Evolutionary conservation across 2,888 invertebrate species (phyloP).

Genomic region (Petrophora chlorosata): DNA sequence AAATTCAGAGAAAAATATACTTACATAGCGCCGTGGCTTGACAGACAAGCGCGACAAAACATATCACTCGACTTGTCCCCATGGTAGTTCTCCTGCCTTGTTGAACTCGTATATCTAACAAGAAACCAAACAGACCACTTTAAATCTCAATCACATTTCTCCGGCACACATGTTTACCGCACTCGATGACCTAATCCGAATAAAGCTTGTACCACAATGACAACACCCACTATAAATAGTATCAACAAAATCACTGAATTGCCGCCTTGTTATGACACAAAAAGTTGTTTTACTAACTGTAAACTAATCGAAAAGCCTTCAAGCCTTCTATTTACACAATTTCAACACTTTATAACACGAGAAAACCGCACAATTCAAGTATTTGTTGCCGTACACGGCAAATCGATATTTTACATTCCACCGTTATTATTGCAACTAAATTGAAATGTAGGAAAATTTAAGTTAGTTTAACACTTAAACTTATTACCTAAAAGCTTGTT

Average conservation of each 20-base stretch:
- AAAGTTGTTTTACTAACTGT: conserved; percentile 43
- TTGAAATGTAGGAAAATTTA: background rate
- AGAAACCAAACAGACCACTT: conserved; percentile 73
- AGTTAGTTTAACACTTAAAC: conserved; percentile 17
- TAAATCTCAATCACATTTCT: conserved; percentile 66
- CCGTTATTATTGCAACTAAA: conserved; percentile 20
- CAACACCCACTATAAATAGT: conserved; percentile 86
- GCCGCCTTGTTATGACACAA: conserved; percentile 56
- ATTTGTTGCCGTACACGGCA: conserved; percentile 61
- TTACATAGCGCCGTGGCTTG: conserved; percentile 72
- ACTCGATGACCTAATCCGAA: conserved; percentile 82
- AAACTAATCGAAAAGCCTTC: conserved; percentile 41
- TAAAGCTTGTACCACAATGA: conserved; percentile 75
- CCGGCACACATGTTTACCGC: conserved; percentile 78
- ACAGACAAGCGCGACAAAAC: conserved; percentile 65
- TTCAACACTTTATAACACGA: conserved; percentile 50
- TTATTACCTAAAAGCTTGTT: conserved; percentile 66
- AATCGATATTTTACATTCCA: conserved; percentile 71
- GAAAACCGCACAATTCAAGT: conserved; percentile 63
- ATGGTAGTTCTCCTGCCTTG: conserved; percentile 63
- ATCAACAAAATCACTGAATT: conserved; percentile 71
- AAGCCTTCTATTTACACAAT: conserved; percentile 46
- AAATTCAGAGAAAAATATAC: conserved; percentile 45
- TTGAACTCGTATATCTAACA: conserved; percentile 74
- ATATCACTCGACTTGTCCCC: conserved; percentile 69